A percentile compares a stretch with the other conserved stretches of the same genome.
Evolutionary conservation across 2,888 invertebrate species (phyloP).

Genomic region (Cryptocephalus primarius): DNA sequence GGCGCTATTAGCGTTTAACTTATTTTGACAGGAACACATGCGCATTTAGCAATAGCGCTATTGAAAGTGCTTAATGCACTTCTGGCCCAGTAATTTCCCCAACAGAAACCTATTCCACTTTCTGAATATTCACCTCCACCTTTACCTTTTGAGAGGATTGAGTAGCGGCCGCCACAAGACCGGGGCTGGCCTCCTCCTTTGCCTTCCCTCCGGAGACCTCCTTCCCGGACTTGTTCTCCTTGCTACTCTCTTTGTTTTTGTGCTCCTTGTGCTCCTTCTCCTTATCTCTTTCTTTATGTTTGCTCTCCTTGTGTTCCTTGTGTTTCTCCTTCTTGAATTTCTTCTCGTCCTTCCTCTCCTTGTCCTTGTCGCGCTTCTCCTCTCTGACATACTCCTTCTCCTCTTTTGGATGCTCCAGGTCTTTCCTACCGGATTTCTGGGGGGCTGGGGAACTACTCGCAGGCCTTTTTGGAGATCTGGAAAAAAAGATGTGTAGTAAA

Average conservation of each 20-base stretch:
- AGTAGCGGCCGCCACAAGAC: slow-evolving; percentile 7
- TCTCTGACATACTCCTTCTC: slow-evolving; percentile 24
- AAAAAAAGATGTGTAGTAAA: slow-evolving; percentile 1
- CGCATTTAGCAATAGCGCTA: too few relatives aligned
- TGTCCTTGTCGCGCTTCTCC: slow-evolving; percentile 47
- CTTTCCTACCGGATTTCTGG: slow-evolving; percentile 20
- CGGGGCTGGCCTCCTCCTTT: not conserved
- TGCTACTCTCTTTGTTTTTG: slow-evolving; percentile 41
- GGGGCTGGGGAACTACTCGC: slow-evolving; percentile 20
- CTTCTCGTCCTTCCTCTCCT: slow-evolving; percentile 23
- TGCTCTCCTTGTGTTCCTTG: slow-evolving; percentile 36
- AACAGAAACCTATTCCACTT: not conserved
- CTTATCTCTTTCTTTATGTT: slow-evolving; percentile 20
- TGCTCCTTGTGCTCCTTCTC: slow-evolving; percentile 40
- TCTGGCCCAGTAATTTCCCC: too few relatives aligned
- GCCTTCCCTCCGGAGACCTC: slow-evolving; percentile 9
- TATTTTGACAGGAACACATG: too few relatives aligned
- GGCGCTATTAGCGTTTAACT: too few relatives aligned
- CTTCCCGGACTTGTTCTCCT: slow-evolving; percentile 4
- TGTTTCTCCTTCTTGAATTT: slow-evolving; percentile 47
- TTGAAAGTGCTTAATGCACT: too few relatives aligned
- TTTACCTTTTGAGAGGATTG: slow-evolving; percentile 2
- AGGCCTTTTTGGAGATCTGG: slow-evolving; percentile 30
- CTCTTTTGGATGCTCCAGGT: slow-evolving; percentile 27
- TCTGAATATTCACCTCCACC: too few relatives aligned